phyloP scores from a whole-genome alignment of 2,113 vertebrate genomes.

The Synodontis membranacea region DNA sequence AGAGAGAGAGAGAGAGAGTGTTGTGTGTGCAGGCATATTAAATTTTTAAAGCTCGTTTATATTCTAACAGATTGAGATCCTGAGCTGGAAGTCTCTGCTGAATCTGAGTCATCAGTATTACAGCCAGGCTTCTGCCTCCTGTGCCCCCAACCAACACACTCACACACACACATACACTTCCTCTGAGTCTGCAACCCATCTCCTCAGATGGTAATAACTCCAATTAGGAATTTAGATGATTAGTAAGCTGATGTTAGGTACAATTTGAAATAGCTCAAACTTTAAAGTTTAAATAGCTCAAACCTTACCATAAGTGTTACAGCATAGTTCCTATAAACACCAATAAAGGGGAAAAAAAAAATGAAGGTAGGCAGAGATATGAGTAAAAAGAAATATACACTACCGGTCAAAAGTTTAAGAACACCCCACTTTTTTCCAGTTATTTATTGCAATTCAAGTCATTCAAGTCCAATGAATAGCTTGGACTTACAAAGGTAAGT shows the following conservation, averaged over 20 bases:
- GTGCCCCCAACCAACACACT: slow-evolving; percentile 24
- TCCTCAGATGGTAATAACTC: slow-evolving; percentile 58
- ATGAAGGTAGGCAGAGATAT: not conserved
- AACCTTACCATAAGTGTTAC: not conserved
- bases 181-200: not conserved
- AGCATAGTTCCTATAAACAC: not conserved
- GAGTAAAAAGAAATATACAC: not conserved
- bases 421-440: no score
- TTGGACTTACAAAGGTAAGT: no score
- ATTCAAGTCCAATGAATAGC: no score
- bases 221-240: slow-evolving; percentile 51
- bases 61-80: slow-evolving; percentile 58
- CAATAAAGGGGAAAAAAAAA: not conserved
- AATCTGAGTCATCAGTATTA: slow-evolving; percentile 67
- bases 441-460: no score
- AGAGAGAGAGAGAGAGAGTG: not conserved
- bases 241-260: not conserved
- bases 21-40: slow-evolving; percentile 23
- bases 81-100: slow-evolving; percentile 33
- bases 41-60: slow-evolving; percentile 60
- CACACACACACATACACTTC: not conserved
- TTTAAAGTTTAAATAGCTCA: slow-evolving; percentile 15
- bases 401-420: no score
- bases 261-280: not conserved
- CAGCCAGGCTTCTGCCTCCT: slow-evolving; percentile 46